A percentile compares a stretch with the other conserved stretches of the same genome.
These are phyloP conservation scores for Heliconius melpomene DNA, from an alignment of 1,140 invertebrate species.

Conservation along the genomic window DNA sequence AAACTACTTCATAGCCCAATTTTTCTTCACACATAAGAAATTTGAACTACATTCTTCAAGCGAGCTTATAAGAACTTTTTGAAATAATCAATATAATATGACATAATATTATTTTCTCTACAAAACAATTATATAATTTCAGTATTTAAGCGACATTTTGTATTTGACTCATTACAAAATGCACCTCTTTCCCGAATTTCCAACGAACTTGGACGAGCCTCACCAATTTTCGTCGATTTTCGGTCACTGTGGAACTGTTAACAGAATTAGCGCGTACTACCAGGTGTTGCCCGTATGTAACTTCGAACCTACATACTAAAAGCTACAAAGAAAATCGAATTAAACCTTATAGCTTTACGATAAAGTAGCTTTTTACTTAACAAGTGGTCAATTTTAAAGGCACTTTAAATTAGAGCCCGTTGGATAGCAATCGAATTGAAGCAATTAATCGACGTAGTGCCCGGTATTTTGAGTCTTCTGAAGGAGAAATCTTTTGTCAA, in stretches of 20 bases:
- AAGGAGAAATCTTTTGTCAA: slow-evolving; percentile 13
- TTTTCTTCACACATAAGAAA: no score
- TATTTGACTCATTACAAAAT: not conserved
- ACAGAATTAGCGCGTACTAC: slow-evolving; percentile 42
- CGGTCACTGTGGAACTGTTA: slow-evolving; percentile 42
- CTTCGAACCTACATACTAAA: slow-evolving; percentile 9
- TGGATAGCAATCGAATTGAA: slow-evolving; percentile 18
- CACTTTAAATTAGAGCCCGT: slow-evolving; percentile 9
- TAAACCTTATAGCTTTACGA: not conserved
- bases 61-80: no score
- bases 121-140: not conserved
- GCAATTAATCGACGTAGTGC: slow-evolving; percentile 19
- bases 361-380: not conserved
- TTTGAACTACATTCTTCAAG: no score
- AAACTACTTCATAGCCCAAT: no score
- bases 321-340: not conserved
- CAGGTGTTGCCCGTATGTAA: slow-evolving; percentile 38
- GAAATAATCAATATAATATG: no score
- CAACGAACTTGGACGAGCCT: not conserved
- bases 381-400: slow-evolving; percentile 17
- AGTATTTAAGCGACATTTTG: not conserved
- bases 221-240: slow-evolving; percentile 36
- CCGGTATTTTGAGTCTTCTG: slow-evolving; percentile 18
- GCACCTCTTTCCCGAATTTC: not conserved
- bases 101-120: no score